Base-by-base conservation (phyloP, 2,888 invertebrate genomes). In the Pristionchus fissidentatus region DNA sequence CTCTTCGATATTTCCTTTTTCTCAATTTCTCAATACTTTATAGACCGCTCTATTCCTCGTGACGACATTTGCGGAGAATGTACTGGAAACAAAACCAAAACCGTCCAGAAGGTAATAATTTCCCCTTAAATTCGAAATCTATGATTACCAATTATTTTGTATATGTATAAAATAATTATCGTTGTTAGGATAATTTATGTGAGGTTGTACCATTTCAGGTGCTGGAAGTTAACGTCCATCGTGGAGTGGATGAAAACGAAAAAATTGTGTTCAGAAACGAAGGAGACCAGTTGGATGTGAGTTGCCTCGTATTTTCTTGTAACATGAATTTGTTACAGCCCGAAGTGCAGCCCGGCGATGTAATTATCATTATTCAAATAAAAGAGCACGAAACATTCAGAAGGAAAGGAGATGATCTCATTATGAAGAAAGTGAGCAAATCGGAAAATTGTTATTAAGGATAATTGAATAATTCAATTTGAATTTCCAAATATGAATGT, bases 221-320 rank as follows among this genome's bases (percentile, higher is more conserved):
- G 41, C 46, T 80, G n/a, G 80, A 80, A 60, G 80, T 80, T 41
- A 95, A 95, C 92, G 95, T 98, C 86, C 96, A 97, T 90, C 96
- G 96, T 92, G 97, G 97, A 46, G 96, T 96, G 95, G 94, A 94
- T 86, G 95, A 97, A 91, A 95, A 95, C 90, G 95, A 96, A 92
- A 96, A 96, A 93, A 95, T 97, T 86, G 94, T 95, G 89, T 96
- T 97, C 92, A 94, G 95, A 88, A 96, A 96, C 55, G 97, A 97
- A 93, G 97, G 97, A 49, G 96, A 97, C 93, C 97, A 97, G 91
- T 57, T 84, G 43, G 93, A 94, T 93, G 94, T 94, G 91, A 89
- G 84, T 75, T 84, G 5, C 2, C 22, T 75, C 41, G 80, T 2
- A 66, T 43, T 29, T 77, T 41, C 26, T 84, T 8, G 26, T 78